phyloP scores from a whole-genome alignment of 2,888 invertebrate genomes.

The Lasioglossum malachurum region DNA sequence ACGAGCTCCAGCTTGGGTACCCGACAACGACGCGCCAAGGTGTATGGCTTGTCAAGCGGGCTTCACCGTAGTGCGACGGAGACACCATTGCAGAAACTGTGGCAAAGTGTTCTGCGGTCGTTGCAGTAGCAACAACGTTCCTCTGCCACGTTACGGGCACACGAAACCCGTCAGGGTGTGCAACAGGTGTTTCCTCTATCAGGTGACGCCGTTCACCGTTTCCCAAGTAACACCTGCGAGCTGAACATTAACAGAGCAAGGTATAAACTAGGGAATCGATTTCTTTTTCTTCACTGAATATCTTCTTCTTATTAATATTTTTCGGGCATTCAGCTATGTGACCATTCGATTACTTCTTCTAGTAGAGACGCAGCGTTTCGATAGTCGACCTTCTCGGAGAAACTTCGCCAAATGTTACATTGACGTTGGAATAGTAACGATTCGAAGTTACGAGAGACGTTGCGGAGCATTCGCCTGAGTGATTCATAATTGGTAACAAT shows the following conservation, averaged over 20 bases:
- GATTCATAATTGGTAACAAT: background rate
- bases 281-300: constrained; percentile 14
- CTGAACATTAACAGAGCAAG: constrained; percentile 73
- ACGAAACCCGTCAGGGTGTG: constrained; percentile 97
- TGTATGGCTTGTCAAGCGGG: constrained; percentile 97
- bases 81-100: constrained; percentile 99
- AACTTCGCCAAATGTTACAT: background rate
- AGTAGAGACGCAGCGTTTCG: constrained; percentile 33
- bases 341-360: constrained; percentile 33
- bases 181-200: constrained; percentile 93
- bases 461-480: background rate
- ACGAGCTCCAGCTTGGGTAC: constrained; percentile 96
- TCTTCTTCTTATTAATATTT: constrained; percentile 31
- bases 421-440: background rate
- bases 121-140: constrained; percentile 96
- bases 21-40: constrained; percentile 95
- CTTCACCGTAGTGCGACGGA: constrained; percentile 97
- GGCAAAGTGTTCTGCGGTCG: constrained; percentile 98
- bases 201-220: constrained; percentile 88
- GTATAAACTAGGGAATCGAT: constrained; percentile 26
- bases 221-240: constrained; percentile 81
- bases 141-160: constrained; percentile 96
- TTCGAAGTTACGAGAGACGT: background rate
- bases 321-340: constrained; percentile 23
- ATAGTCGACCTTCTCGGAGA: background rate